Conservation (phyloP, 1,140 invertebrate genomes). For the Dysdera silvatica region DNA sequence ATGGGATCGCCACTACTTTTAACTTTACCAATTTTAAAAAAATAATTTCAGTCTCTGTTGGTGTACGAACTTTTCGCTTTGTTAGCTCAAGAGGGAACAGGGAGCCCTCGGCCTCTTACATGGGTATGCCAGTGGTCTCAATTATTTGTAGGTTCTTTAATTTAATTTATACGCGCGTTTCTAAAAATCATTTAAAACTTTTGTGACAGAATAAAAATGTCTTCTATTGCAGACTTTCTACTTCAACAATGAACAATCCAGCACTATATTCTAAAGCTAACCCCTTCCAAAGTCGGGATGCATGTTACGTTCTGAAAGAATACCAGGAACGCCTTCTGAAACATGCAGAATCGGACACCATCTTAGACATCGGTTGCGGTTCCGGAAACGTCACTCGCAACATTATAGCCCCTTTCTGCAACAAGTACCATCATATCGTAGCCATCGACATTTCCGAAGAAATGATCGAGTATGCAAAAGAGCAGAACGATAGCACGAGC, state of each 20-base stretch:
- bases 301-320: constrained; percentile 56
- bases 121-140: too few relatives aligned
- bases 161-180: too few relatives aligned
- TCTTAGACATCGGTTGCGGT: constrained; percentile 71
- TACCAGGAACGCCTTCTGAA: constrained; percentile 51
- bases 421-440: background rate
- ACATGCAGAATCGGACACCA: constrained; percentile 44
- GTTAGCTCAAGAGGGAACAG: too few relatives aligned
- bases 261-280: constrained; percentile 57
- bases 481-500: constrained; percentile 39
- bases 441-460: background rate
- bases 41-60: too few relatives aligned
- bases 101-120: too few relatives aligned
- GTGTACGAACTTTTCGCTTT: too few relatives aligned
- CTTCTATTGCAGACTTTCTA: too few relatives aligned
- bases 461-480: constrained; percentile 61
- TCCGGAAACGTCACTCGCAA: constrained; percentile 62
- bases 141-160: too few relatives aligned
- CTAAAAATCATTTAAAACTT: too few relatives aligned
- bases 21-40: too few relatives aligned
- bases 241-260: constrained; percentile 54
- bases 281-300: constrained; percentile 58
- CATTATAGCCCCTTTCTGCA: constrained; percentile 52
- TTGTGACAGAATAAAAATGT: too few relatives aligned
- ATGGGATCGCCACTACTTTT: too few relatives aligned